Base-by-base conservation (phyloP, 2,113 vertebrate species). In the Megatriorchis doriae region DNA sequence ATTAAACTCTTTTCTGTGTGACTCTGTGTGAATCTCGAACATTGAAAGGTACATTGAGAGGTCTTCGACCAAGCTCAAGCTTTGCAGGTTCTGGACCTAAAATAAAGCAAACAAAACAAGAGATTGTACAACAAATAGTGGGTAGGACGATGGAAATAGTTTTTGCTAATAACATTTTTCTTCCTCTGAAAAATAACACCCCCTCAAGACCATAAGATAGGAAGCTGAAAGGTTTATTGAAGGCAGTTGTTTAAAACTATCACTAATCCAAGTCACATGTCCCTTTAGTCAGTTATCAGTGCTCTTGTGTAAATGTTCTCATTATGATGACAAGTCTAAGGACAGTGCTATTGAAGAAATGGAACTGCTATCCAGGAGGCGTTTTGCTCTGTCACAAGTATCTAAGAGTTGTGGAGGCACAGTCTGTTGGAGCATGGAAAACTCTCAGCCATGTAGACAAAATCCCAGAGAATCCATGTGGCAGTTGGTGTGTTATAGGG, bases 221-320 rank as follows among this genome's bases (percentile, higher is more conserved):
- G 81, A 50, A 94, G 52, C 25, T 34, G 72, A 59, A 77, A 90
- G 63, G 65, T 81, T 92, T 92, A 63, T 42, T 81, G 81, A 87
- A 55, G 48, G 53, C n/a, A 45, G 40, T 70, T 82, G n/a, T 84
- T 68, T 77, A 59, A 87, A 95, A 65, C 25, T 59, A 9, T 26
- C 5, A 17, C 48, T 68, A 65, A 81, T 68, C 58, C 48, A 58
- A 63, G 72, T 75, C 45, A n/a, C 29, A 7, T 62, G 66, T 25
- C 23, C 34, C 13, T 43, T 71, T 43, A 43, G 62, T 43, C 67
- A 29, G 52, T 66, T 75, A 63, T 67, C 85, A 34, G 63, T 42
- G 48, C 55, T 88, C 38, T 63, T n/a, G 21, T 81, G 59, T 47
- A 75, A 72, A 36, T 1, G 1, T 53, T 72, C 89, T 63, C 10